phyloP scores from a whole-genome alignment of 1,140 invertebrate species.

The Oryctes rhinoceros region DNA sequence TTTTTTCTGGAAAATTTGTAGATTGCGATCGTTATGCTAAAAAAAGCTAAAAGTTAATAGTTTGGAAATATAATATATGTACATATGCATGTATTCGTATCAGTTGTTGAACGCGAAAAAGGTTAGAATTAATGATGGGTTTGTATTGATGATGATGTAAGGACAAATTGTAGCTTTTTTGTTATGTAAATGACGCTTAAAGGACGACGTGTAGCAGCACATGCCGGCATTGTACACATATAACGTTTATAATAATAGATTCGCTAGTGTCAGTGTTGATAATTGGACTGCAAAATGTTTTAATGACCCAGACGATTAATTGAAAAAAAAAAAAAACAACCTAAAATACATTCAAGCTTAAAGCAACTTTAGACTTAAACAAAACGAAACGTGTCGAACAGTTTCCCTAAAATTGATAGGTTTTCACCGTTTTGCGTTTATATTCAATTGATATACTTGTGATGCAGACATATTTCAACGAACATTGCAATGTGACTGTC shows the following conservation, averaged over 20 bases:
- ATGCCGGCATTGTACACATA: not conserved
- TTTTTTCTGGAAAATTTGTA: too few species aligned
- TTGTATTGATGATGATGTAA: not conserved
- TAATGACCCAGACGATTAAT: not conserved
- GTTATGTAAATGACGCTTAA: conserved; percentile 1
- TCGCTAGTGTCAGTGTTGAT: too few species aligned
- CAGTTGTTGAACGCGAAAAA: not conserved
- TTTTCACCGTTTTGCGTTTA: too few species aligned
- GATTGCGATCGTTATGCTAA: too few species aligned
- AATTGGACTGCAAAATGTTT: not conserved
- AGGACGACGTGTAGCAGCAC: not conserved
- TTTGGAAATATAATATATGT: not conserved
- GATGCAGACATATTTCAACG: too few species aligned
- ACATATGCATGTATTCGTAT: not conserved
- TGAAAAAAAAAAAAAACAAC: not conserved
- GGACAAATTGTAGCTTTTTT: not conserved
- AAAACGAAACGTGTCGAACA: too few species aligned
- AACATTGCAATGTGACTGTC: too few species aligned
- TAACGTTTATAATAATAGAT: too few species aligned
- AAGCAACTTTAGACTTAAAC: too few species aligned
- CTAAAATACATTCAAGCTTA: too few species aligned
- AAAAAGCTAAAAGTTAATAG: not conserved
- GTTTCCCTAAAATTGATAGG: too few species aligned
- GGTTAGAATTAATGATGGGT: not conserved
- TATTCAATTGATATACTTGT: too few species aligned